phyloP scores from a whole-genome alignment of 2,113 vertebrate species.

The Zosterops pallidus region DNA sequence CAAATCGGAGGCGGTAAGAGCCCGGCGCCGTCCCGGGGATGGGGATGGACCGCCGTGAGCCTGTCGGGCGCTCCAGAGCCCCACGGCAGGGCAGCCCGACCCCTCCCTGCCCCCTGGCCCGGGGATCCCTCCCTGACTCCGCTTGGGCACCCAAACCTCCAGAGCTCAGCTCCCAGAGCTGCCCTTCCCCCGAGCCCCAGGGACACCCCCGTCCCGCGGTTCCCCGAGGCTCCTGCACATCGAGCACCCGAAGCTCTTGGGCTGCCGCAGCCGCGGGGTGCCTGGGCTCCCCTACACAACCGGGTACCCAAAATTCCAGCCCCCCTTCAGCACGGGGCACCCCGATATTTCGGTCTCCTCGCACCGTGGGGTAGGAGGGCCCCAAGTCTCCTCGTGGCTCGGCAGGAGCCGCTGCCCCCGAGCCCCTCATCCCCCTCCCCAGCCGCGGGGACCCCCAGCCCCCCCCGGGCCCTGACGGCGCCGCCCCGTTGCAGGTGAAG shows the following conservation, averaged over 20 bases:
- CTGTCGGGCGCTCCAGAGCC: background rate
- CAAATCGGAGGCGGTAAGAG: slow-evolving; percentile 97
- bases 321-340: background rate
- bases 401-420: rapidly evolving
- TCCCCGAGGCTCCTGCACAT: background rate
- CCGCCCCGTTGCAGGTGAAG: slow-evolving; percentile 80
- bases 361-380: rapidly evolving
- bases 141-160: background rate
- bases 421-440: rapidly evolving
- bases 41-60: background rate
- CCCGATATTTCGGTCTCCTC: too few relatives aligned
- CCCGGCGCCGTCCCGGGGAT: rapidly evolving
- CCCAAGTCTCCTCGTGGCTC: rapidly evolving
- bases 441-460: rapidly evolving
- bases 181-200: background rate
- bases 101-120: too few relatives aligned
- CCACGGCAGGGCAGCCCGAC: background rate
- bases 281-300: background rate
- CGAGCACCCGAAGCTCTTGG: too few relatives aligned
- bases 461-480: background rate
- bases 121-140: background rate
- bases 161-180: too few relatives aligned
- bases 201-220: background rate
- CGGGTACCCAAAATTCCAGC: background rate
- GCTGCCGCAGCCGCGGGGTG: background rate